Conservation (phyloP, 1,140 invertebrate species). For the Macrostomum lignano region DNA sequence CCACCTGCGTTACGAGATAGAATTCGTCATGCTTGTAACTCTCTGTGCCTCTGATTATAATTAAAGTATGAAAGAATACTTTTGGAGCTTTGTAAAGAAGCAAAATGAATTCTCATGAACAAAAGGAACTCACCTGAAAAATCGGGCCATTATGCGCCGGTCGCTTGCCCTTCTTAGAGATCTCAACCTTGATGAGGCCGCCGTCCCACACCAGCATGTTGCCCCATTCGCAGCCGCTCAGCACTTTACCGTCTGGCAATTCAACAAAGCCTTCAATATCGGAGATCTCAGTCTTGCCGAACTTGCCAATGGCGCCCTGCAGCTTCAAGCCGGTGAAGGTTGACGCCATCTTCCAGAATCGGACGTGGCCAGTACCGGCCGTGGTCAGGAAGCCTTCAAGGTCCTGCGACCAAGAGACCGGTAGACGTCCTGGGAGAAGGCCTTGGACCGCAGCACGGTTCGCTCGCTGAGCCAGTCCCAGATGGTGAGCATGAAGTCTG, state of each 20-base stretch:
- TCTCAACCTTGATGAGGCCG: constrained; percentile 41
- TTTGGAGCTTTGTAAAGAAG: no score
- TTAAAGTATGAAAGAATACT: no score
- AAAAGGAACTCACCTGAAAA: constrained; percentile 41
- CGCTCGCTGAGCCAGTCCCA: constrained; percentile 50
- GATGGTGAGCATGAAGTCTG: constrained; percentile 54
- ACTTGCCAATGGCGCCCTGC: constrained; percentile 49
- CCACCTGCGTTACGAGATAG: constrained; percentile 42
- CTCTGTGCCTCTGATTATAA: no score
- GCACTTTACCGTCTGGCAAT: constrained; percentile 52
- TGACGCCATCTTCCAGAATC: constrained; percentile 59
- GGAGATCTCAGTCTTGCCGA: constrained; percentile 60
- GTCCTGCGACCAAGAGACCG: constrained; percentile 45
- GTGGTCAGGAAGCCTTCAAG: constrained; percentile 45
- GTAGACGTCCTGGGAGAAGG: constrained; percentile 43
- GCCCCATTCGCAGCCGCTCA: constrained; percentile 58
- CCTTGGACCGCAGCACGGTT: constrained; percentile 44
- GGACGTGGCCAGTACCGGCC: constrained; percentile 44
- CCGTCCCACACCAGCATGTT: constrained; percentile 63
- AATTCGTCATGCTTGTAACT: no score
- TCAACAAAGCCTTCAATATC: constrained; percentile 51
- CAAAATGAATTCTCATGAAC: no score
- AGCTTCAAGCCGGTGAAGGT: constrained; percentile 66
- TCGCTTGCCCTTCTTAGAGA: constrained; percentile 27
- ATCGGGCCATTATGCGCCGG: constrained; percentile 43